These are phyloP conservation scores for Sweltsa coloradensis DNA, from an alignment of 1,140 invertebrate species.

Conservation along the genomic window DNA sequence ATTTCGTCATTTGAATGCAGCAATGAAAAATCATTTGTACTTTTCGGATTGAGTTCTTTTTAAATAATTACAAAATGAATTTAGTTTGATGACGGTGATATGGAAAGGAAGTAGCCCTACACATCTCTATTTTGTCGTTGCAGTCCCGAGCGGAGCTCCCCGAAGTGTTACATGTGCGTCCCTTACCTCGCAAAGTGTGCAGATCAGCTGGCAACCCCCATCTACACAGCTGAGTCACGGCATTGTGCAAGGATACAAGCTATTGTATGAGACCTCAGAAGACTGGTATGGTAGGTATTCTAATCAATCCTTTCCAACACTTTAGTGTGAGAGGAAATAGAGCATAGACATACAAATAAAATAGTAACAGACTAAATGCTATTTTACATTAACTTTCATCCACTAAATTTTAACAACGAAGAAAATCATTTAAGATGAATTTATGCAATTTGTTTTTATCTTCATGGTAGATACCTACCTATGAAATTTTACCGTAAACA, in stretches of 20 bases:
- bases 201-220: slow-evolving; percentile 63
- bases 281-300: slow-evolving; percentile 16
- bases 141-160: slow-evolving; percentile 56
- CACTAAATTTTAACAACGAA: too few relatives aligned
- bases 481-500: too few relatives aligned
- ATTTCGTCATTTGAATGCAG: neutral
- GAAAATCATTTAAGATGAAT: too few relatives aligned
- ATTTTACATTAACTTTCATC: too few relatives aligned
- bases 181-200: slow-evolving; percentile 54
- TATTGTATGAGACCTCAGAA: slow-evolving; percentile 54
- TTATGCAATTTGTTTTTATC: too few relatives aligned
- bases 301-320: too few relatives aligned
- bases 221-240: slow-evolving; percentile 54
- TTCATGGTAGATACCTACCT: too few relatives aligned
- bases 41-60: neutral
- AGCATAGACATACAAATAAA: too few relatives aligned
- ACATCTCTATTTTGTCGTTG: slow-evolving; percentile 19
- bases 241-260: slow-evolving; percentile 66
- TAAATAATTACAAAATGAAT: too few relatives aligned
- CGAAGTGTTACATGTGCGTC: slow-evolving; percentile 47
- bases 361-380: too few relatives aligned
- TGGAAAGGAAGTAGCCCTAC: neutral
- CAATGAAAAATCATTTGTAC: neutral
- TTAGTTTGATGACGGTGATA: neutral
- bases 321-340: too few relatives aligned